Evolutionary conservation across 2,113 vertebrate species (phyloP).

Genomic region (Donacobius atricapilla): DNA sequence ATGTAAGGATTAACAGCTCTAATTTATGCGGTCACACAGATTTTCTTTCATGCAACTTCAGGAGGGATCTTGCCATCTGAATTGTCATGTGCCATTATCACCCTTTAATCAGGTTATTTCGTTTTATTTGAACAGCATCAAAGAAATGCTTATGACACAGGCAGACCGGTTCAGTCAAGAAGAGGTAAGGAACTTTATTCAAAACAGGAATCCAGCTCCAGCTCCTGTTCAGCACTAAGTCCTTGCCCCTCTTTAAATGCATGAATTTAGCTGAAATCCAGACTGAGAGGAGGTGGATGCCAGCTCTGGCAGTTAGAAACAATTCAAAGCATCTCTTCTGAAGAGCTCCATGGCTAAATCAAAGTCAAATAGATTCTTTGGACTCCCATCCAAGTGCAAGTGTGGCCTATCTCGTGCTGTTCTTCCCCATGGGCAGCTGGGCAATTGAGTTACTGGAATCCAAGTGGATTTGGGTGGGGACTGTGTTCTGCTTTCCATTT

Average conservation of each 20-base stretch:
- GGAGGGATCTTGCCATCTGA: conserved; percentile 52
- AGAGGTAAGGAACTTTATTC: conserved; percentile 75
- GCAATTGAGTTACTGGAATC: not conserved
- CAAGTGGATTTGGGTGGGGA: not conserved
- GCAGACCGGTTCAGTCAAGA: conserved; percentile 88
- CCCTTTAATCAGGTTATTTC: conserved; percentile 45
- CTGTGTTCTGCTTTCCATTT: not conserved
- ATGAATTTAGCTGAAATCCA: conserved; percentile 18
- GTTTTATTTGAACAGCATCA: conserved; percentile 76
- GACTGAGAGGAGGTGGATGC: not conserved
- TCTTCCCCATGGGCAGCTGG: not conserved
- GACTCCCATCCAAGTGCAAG: not conserved
- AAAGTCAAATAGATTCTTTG: conserved; percentile 13
- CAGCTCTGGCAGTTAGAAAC: conserved; percentile 33
- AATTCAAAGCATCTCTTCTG: conserved; percentile 11
- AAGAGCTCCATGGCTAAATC: conserved; percentile 17
- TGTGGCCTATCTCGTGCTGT: not conserved
- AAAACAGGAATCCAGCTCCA: not conserved
- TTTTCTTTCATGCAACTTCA: conserved; percentile 48
- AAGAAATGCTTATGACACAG: conserved; percentile 88
- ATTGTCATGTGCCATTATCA: conserved; percentile 53
- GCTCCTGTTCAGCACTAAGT: not conserved
- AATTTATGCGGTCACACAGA: conserved; percentile 62
- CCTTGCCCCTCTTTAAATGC: not conserved
- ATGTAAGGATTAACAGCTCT: conserved; percentile 47